phyloP scores from a whole-genome alignment of 2,797 vertebrate species.

The Spheniscus humboldti region DNA sequence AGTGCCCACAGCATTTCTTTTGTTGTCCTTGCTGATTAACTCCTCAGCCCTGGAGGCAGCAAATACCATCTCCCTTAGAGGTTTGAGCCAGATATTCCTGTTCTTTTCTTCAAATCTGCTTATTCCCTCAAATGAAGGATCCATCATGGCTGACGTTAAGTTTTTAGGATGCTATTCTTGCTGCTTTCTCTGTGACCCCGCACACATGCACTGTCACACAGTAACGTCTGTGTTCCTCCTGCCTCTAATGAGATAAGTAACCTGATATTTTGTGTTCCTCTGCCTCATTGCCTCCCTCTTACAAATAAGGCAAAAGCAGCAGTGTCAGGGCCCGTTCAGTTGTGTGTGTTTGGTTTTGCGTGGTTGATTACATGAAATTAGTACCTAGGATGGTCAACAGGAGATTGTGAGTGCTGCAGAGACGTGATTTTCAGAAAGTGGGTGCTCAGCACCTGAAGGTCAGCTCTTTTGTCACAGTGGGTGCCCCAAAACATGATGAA shows the following conservation, averaged over 20 bases:
- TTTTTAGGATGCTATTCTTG: neutral
- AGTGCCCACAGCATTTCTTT: neutral
- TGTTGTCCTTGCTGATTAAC: neutral
- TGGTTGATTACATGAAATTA: neutral
- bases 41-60: neutral
- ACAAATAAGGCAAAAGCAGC: neutral
- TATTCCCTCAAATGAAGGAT: neutral
- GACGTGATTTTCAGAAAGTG: neutral
- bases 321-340: neutral
- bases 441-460: neutral
- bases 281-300: neutral
- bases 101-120: neutral
- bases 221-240: neutral
- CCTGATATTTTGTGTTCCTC: neutral
- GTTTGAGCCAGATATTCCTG: neutral
- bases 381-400: neutral
- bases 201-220: accelerated
- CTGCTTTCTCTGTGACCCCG: neutral
- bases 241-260: neutral
- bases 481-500: neutral
- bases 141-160: neutral
- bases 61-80: neutral
- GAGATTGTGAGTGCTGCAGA: neutral
- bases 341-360: neutral
- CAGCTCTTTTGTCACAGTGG: neutral